phyloP scores from a whole-genome alignment of 2,888 invertebrate species.

The Drosophila fungiperda region DNA sequence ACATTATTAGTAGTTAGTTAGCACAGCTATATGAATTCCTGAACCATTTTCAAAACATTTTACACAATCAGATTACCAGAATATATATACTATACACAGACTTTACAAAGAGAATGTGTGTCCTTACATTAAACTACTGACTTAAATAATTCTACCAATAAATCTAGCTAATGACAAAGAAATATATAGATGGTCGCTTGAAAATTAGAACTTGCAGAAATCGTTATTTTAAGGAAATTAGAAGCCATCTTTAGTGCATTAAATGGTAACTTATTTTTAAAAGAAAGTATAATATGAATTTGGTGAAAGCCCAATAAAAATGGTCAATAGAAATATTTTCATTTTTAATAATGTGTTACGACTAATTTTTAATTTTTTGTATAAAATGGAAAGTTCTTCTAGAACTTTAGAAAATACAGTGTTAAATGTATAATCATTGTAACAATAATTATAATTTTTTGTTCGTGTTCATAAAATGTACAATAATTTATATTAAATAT shows the following conservation, averaged over 20 bases:
- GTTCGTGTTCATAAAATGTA: background rate
- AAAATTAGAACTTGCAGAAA: slow-evolving; percentile 11
- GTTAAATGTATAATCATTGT: background rate
- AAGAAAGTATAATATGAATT: background rate
- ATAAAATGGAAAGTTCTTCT: background rate
- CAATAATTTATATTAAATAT: background rate
- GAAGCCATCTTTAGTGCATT: background rate
- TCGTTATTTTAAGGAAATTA: background rate
- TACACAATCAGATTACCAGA: slow-evolving; percentile 12
- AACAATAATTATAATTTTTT: background rate
- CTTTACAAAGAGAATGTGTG: slow-evolving; percentile 30
- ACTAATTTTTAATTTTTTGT: background rate
- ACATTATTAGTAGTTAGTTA: slow-evolving; percentile 38
- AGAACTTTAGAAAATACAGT: background rate
- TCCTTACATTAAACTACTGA: slow-evolving; percentile 14
- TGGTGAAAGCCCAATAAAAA: background rate
- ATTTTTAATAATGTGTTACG: background rate
- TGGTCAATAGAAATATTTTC: background rate
- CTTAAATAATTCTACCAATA: slow-evolving; percentile 27
- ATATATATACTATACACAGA: slow-evolving; percentile 5
- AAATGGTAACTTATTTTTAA: background rate
- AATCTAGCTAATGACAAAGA: slow-evolving; percentile 22
- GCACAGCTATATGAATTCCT: slow-evolving; percentile 78
- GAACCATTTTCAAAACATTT: slow-evolving; percentile 55
- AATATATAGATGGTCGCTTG: background rate